Base-by-base conservation (phyloP, 1,140 invertebrate genomes). In the Achroia grisella region DNA sequence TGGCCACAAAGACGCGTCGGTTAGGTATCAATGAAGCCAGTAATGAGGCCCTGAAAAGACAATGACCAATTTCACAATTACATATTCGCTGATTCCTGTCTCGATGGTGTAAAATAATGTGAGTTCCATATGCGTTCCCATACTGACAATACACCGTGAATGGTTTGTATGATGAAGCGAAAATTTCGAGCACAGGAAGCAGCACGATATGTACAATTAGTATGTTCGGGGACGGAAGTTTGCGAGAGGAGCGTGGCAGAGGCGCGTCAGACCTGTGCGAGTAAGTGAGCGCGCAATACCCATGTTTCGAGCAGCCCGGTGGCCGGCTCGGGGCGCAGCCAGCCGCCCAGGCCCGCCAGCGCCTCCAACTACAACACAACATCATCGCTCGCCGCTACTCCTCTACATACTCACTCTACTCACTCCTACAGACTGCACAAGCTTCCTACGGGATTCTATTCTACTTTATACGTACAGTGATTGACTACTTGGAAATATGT, bases 221-320 rank as follows among this genome's bases (percentile, higher is more conserved):
- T 23, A 6, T 6, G 17, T 23, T 47, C 11, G 37, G 31, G 33
- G 36, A 30, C 48, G 33, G 30, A 28, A 43, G 42, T 50, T 39
- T 49, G 63, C 40, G 56, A 46, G 52, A 47, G 64, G 58, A 56
- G 66, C 39, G 56, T 52, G 62, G 54, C 50, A 44, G 52, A 62
- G 56, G 30, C 47, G 68, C 66, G 67, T 71, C 77, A 85, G 74
- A 80, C 78, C 78, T 81, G 76, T 77, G 75, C 71, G 62, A 84
- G 75, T 74, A 84, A 80, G 75, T 83, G 81, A 86, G 82, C 82
- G 78, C 76, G 77, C 78, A 86, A 83, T 87, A 87, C 86, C 86
- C 79, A 86, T 71, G 80, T 85, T 72, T 87, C 83, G 71, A 87
- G 77, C 62, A 84, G 77, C 52, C 68, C 75, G 62, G 62, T 58